Evolutionary conservation across 2,888 invertebrate genomes (phyloP).

Genomic region (Heliconius sara): DNA sequence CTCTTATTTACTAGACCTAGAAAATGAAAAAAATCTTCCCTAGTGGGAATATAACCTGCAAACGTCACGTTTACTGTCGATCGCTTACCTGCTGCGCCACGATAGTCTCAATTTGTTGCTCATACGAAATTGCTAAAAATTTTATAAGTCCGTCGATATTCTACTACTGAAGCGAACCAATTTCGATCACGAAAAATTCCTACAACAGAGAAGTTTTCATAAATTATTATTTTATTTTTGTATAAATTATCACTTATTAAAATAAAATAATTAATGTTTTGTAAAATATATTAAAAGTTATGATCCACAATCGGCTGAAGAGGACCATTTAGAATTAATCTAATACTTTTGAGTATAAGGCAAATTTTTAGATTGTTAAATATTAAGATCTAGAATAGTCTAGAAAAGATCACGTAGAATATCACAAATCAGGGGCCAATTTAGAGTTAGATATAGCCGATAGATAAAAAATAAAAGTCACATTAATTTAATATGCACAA

Average conservation of each 20-base stretch:
- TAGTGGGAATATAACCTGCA: no score
- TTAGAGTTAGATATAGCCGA: conserved; percentile 65
- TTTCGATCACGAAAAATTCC: no score
- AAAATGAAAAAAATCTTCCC: no score
- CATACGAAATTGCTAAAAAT: no score
- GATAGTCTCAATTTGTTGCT: no score
- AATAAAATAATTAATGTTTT: not conserved
- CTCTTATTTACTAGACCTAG: no score
- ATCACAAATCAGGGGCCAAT: conserved; percentile 75
- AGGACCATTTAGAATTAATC: conserved; percentile 38
- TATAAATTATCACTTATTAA: not conserved
- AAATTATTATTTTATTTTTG: no score
- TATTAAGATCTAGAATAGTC: conserved; percentile 18
- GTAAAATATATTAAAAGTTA: conserved; percentile 5
- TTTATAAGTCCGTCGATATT: no score
- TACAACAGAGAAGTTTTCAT: no score
- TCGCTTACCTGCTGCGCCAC: no score
- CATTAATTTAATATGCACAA: conserved; percentile 1
- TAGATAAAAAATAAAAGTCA: conserved; percentile 30
- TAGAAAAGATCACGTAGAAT: conserved; percentile 42
- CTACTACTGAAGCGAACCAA: no score
- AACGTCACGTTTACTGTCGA: no score
- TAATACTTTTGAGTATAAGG: conserved; percentile 16
- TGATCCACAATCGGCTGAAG: conserved; percentile 39
- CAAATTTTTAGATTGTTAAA: conserved; percentile 8